Conservation (phyloP, 2,113 vertebrate species). For the Rissa tridactyla region DNA sequence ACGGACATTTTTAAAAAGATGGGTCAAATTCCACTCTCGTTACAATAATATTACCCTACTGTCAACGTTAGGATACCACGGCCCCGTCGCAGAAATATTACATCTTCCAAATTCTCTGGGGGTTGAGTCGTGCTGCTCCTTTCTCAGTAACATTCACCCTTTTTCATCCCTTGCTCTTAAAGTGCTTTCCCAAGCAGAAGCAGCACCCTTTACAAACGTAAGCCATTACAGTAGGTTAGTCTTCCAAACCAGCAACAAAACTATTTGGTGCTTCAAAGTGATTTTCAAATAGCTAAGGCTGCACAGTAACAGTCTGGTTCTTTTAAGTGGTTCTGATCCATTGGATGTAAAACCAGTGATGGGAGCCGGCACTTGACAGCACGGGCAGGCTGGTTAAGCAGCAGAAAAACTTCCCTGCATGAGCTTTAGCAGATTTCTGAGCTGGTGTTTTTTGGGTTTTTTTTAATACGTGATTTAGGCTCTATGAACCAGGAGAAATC, state of each 20-base stretch:
- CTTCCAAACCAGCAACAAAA: neutral
- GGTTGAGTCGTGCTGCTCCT: neutral
- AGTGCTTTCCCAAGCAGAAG: neutral
- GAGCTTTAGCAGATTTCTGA: neutral
- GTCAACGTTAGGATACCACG: rapidly evolving
- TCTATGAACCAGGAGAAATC: neutral
- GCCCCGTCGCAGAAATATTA: neutral
- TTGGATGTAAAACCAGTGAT: neutral
- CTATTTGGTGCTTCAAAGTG: neutral
- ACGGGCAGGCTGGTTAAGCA: neutral
- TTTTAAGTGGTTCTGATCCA: neutral
- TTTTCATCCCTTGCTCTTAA: neutral
- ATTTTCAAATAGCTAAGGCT: neutral
- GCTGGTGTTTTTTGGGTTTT: neutral
- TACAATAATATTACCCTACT: neutral
- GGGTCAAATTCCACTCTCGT: neutral
- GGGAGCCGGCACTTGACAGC: neutral
- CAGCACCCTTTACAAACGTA: neutral
- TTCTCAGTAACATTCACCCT: neutral
- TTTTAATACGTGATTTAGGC: neutral
- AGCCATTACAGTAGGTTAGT: neutral
- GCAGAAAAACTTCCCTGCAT: neutral
- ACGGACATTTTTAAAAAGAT: neutral
- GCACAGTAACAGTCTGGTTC: neutral
- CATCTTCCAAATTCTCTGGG: neutral